Evolutionary conservation across 1,140 invertebrate genomes (phyloP).

Genomic region (Drosophila watanabei): DNA sequence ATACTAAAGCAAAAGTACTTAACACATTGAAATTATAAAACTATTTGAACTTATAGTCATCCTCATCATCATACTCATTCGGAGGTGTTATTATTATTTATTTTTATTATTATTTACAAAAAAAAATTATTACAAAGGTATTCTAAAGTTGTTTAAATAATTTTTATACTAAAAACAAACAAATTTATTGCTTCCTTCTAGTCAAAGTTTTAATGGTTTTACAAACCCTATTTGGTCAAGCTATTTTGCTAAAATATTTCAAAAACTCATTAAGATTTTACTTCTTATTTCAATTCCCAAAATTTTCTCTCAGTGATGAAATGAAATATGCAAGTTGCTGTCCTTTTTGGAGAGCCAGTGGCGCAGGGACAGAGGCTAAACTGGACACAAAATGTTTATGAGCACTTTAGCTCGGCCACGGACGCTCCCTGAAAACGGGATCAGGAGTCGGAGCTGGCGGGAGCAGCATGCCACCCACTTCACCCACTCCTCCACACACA

Average conservation of each 20-base stretch:
- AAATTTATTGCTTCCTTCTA: too few relatives aligned
- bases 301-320: slow-evolving; percentile 2
- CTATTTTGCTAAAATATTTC: not conserved
- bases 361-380: slow-evolving; percentile 13
- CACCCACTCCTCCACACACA: not conserved
- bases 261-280: not conserved
- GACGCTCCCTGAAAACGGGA: slow-evolving; percentile 22
- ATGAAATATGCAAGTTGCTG: slow-evolving; percentile 9
- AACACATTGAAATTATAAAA: too few relatives aligned
- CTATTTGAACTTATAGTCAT: too few relatives aligned
- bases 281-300: not conserved
- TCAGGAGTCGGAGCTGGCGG: not conserved
- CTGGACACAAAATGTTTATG: slow-evolving; percentile 76
- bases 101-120: too few relatives aligned
- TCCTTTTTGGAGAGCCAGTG: not conserved
- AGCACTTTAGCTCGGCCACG: slow-evolving; percentile 65
- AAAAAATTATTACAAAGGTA: too few relatives aligned
- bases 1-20: too few relatives aligned
- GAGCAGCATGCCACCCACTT: not conserved
- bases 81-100: too few relatives aligned
- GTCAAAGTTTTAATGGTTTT: too few relatives aligned
- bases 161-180: too few relatives aligned
- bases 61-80: too few relatives aligned
- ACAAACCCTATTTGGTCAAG: too few relatives aligned
- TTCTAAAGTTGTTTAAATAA: too few relatives aligned